Conservation (phyloP, 2,888 invertebrate species). For the Tinea pellionella region DNA sequence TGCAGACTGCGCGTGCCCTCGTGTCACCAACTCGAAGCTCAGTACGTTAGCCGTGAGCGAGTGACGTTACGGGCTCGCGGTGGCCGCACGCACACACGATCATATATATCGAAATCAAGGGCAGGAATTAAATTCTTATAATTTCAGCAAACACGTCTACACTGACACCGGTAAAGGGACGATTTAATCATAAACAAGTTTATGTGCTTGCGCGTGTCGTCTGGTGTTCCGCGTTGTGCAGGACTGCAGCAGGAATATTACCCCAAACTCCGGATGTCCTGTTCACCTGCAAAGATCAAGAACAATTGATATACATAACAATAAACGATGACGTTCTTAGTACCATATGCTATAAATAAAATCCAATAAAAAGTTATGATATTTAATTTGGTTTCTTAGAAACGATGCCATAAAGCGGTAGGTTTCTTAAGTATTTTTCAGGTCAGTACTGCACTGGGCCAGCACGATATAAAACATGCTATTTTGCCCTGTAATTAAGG, state of each 20-base stretch:
- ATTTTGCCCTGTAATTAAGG: conserved; percentile 4
- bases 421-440: neutral
- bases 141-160: neutral
- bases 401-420: neutral
- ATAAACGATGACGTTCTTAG: neutral
- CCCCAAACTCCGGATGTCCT: neutral
- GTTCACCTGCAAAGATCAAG: neutral
- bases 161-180: neutral
- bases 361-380: too few relatives aligned
- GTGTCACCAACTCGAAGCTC: conserved; percentile 28
- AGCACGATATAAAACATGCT: conserved; percentile 3
- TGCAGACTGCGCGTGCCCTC: conserved; percentile 47
- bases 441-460: conserved; percentile 5
- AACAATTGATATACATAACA: neutral
- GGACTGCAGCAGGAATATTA: neutral
- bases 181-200: neutral
- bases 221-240: neutral
- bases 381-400: neutral
- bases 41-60: conserved; percentile 22
- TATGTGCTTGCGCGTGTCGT: neutral
- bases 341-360: neutral
- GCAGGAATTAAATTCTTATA: neutral
- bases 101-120: neutral
- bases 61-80: conserved; percentile 34
- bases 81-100: conserved; percentile 40